Evolutionary conservation across 1,140 invertebrate species (phyloP).

Genomic region (Microplitis mediator): DNA sequence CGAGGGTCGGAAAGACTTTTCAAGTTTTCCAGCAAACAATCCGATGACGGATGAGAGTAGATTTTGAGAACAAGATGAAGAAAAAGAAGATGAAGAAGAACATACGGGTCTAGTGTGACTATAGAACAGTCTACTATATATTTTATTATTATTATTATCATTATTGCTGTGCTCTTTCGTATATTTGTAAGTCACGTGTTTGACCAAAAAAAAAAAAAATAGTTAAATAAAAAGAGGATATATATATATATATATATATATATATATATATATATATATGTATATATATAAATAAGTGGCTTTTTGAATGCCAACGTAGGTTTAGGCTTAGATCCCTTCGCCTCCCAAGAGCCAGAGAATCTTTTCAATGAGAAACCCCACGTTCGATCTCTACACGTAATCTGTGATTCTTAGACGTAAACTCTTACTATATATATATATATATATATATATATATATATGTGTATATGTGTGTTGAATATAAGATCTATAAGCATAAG

Average conservation of each 20-base stretch:
- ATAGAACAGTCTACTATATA: too few relatives aligned
- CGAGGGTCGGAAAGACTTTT: slow-evolving; percentile 17
- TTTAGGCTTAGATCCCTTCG: neutral
- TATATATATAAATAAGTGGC: slow-evolving; percentile 32
- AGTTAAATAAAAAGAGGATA: neutral
- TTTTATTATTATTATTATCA: too few relatives aligned
- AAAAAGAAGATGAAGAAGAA: neutral
- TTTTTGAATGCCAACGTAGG: slow-evolving; percentile 31
- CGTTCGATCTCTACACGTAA: slow-evolving; percentile 35
- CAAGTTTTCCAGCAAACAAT: slow-evolving; percentile 24
- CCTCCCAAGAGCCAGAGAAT: neutral
- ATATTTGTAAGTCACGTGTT: neutral
- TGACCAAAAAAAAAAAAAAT: neutral
- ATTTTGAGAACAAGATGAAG: neutral
- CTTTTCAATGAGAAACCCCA: slow-evolving; percentile 7
- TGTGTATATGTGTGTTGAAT: slow-evolving; percentile 31
- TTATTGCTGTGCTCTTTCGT: too few relatives aligned
- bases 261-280: neutral
- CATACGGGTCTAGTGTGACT: slow-evolving; percentile 1
- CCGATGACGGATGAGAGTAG: slow-evolving; percentile 36
- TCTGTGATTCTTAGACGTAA: slow-evolving; percentile 46
- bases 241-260: neutral
- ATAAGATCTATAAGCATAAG: neutral
- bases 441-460: slow-evolving; percentile 23
- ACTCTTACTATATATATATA: slow-evolving; percentile 15